Base-by-base conservation (phyloP, 2,888 invertebrate genomes). In the Eristalis pertinax region DNA sequence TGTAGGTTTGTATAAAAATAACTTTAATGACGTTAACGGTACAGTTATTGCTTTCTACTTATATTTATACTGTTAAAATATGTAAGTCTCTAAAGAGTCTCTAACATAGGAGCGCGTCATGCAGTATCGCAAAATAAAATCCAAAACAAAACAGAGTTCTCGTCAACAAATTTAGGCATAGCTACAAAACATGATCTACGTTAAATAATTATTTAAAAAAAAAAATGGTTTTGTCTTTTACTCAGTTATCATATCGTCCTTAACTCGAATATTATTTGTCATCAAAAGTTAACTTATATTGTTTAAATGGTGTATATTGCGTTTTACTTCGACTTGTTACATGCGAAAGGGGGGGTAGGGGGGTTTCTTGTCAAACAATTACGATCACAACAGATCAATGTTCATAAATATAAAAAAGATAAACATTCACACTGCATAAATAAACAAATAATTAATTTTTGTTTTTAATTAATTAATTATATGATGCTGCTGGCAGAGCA, bases 281-380 rank as follows among this genome's bases (percentile, higher is more conserved):
- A 43, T n/a, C 65, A 60, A 60, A 56, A 38, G 15, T 24, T 84
- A 78, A 67, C 78, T 35, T 65, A 43, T 4, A 56, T 62, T 67
- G 26, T 56, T 50, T 41, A 65, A 75, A 80, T 84, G 80, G 84
- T 80, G 70, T 35, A 65, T 80, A 80, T 84, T 84, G 84, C 84
- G 70, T 35, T 67, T 63, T 13, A 72, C 38, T 67, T 80, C 74
- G 64, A 63, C 7, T 75, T 74, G 11, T 13, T 62, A 35, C n/a
- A 32, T 58, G 43, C 19, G 65, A 69, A 65, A 4, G 67, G 70
- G 67, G n/a, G n/a, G n/a, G n/a, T n/a, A n/a, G n/a, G n/a, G n/a
- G n/a, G 70, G 24, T 32, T 64, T 60, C 50, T 76, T 62, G 75
- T 70, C 26, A 56, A 76, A 60, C 60, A 69, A 29, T 1, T 69